Base-by-base conservation (phyloP, 2,113 vertebrate species). In the Sinocyclocheilus anophthalmus region DNA sequence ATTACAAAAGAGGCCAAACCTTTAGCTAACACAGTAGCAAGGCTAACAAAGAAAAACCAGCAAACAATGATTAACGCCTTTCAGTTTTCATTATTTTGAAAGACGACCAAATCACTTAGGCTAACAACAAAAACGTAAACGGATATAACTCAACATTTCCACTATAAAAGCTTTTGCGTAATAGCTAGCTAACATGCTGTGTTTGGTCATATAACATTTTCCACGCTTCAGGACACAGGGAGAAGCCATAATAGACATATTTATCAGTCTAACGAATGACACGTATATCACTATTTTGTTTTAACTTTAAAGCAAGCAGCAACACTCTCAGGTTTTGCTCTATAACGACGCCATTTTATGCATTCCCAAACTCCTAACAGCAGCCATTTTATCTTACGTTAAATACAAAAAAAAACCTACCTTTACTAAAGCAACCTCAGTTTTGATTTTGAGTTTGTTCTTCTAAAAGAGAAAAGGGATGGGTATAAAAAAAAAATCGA, bases 361-460 rank as follows among this genome's bases (percentile, higher is more conserved):
- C 65, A 26, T 85, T 20, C 65, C 85, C 81, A 48, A 26, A 14
- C 65, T 55, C 24, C 50, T 8, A 53, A 14, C 81, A 83, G 83
- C 89, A 89, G 94, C 94, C 95, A 95, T 95, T 94, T 95, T 82
- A 79, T 65, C 53, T 30, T 75, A 89, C 87, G 88, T 90, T 88
- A 89, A 72, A 78, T 16, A 63, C 48, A 80, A 59, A 1, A 90
- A 90, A 89, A 65, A 53, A 20, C 94, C 94, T 93, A 96, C 95
- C 95, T 94, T 95, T 83, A 94, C 90, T 39, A 90, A 91, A 86
- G 88, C 91, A 92, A 93, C 94, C 92, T 95, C 95, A 96, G 94
- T 89, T 94, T 95, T 92, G 81, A 87, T 79, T 86, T 88, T 87
- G 48, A 0, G 91, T 88, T 82, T 89, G 78, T 86, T 81, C 57